Base-by-base conservation (phyloP, 2,113 vertebrate species). In the Calypte anna region DNA sequence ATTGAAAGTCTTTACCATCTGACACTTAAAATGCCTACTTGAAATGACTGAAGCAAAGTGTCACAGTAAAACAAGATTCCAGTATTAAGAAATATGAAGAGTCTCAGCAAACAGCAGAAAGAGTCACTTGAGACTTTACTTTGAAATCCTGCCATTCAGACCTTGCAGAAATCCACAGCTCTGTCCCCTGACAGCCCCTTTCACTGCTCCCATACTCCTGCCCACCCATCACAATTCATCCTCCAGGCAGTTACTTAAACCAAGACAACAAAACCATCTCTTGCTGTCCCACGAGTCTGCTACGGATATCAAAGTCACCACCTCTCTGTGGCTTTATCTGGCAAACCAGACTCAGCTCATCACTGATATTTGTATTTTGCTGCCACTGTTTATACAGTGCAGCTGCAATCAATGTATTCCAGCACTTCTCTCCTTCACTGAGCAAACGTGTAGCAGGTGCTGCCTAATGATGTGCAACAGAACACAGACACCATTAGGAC, bases 1-100 rank as follows among this genome's bases (percentile, higher is more conserved):
- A 96, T 96, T 93, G 91, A 86, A 96, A 96, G 93, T 93, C 91
- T 96, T 91, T 91, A 90, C 88, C 90, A 96, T 94, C 93, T 96
- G 91, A 97, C 94, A 96, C 68, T 95, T 40, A 40, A 40, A 40
- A 40, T 40, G 88, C 75, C 91, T 83, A 77, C 68, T 93, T 81
- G 23, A 91, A 95, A 93, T 64, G 90, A 93, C 85, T 94, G 88
- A 96, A 94, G 91, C 31, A 43, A 81, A 96, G 76, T 73, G 79
- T 82, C 91, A 94, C 74, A 96, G 87, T 91, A 93, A 82, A 95
- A 94, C 78, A 92, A 80, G 67, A 88, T 82, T 88, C 72, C 44
- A 81, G 64, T 74, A 90, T 70, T 93, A 91, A 88, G 72, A 95
- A 90, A 91, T 80, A 94, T 31, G 72, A 91, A 95, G 44, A 90